Evolutionary conservation across 2,888 invertebrate genomes (phyloP), one percentile per base, ranked within the genome.

Genomic region (Agonopterix alstromeriana): DNA sequence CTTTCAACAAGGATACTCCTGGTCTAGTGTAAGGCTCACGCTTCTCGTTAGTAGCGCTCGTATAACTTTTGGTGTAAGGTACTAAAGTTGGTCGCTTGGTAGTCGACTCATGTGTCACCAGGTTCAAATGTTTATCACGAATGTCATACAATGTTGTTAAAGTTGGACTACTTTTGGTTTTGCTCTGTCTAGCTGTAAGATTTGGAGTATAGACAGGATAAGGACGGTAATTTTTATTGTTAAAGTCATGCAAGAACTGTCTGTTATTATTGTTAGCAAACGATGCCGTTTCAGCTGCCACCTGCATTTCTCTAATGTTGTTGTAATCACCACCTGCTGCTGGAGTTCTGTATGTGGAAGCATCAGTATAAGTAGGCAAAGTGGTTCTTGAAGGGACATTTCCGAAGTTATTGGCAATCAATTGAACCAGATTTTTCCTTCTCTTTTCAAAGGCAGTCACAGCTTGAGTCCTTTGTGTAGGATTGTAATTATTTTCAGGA

Each of bases 271-370:
- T 87, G 40, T 91, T 90, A 1, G 91, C 92, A 67, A 95, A 95
- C 0, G 95, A 94, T 0, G 94, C 93, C 7, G 93, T 92, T 76
- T 95, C 95, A 8, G 95, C 94, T 0, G 93, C 90, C 1, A 93
- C 90, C 70, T 94, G 94, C 66, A 91, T 90, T 74, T 95, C 94
- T 52, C 77, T 89, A 2, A 83, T 61, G n/a, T 78, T 80, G 51
- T 70, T 88, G 35, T 76, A 65, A 50, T 90, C 90, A 8, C 35
- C 44, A 4, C 81, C 80, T 0, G 82, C 73, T 43, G 80, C 55
- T 8, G 82, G 77, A n/a, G 71, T 73, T 63, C 74, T 80, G 41
- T 74, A 76, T 0, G 80, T 74, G 1, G 82, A 75, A 2, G 75
- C 68, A 47, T 89, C 87, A 2, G 71, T 70, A 51, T 75, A 83